These are phyloP conservation scores for Lichenostomus cassidix DNA, from an alignment of 2,113 vertebrate species.

Conservation along the genomic window DNA sequence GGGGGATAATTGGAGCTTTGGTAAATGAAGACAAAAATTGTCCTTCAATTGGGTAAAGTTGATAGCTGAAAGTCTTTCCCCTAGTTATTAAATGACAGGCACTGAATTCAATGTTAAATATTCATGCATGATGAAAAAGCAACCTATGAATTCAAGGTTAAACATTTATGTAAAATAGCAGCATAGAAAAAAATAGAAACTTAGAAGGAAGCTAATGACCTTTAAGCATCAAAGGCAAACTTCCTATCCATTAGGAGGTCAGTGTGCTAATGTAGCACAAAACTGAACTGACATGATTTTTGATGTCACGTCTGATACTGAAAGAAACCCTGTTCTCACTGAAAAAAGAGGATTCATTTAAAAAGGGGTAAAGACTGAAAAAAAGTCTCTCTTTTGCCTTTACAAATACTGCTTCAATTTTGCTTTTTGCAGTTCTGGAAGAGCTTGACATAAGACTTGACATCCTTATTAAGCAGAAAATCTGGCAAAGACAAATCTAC, in stretches of 20 bases:
- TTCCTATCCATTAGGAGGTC: neutral
- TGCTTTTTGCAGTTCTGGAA: neutral
- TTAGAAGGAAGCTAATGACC: neutral
- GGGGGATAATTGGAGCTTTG: neutral
- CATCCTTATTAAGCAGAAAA: neutral
- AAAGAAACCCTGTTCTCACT: neutral
- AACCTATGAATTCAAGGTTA: conserved; percentile 27
- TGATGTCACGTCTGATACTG: neutral
- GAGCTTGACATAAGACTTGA: neutral
- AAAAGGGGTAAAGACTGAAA: neutral
- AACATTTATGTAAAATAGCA: conserved; percentile 1
- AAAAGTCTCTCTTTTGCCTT: neutral
- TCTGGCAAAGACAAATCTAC: neutral
- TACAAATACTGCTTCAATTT: neutral
- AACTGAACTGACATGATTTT: neutral
- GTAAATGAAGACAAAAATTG: neutral
- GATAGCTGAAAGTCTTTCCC: neutral
- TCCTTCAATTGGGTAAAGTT: neutral
- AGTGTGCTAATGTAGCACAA: neutral
- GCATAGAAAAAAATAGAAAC: neutral
- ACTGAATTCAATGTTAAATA: neutral
- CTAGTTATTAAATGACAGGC: neutral
- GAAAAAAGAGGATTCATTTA: neutral
- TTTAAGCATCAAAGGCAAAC: conserved; percentile 30
- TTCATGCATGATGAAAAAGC: neutral